Conservation (phyloP, 2,797 vertebrate species). For the Sorex maritimensis region DNA sequence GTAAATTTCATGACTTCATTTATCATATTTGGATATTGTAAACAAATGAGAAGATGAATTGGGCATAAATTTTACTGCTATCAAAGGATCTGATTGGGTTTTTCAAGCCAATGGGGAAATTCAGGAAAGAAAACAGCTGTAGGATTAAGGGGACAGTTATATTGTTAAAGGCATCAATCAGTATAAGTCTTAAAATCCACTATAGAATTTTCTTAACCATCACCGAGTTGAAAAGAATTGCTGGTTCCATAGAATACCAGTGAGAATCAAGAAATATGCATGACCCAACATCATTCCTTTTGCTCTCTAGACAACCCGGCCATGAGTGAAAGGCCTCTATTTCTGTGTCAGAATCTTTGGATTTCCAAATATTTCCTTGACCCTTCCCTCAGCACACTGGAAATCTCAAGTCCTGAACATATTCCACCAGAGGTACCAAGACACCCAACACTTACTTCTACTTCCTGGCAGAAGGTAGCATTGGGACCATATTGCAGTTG, state of each 20-base stretch:
- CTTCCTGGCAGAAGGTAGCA: conserved; percentile 96
- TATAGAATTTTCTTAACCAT: background rate
- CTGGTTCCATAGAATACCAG: background rate
- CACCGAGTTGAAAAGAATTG: background rate
- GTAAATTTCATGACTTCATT: background rate
- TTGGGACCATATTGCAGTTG: conserved; percentile 98
- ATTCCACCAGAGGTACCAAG: background rate
- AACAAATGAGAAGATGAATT: background rate
- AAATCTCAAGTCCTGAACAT: background rate
- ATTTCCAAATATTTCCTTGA: background rate
- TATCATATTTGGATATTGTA: background rate
- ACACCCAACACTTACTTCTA: conserved; percentile 94
- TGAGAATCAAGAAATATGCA: background rate
- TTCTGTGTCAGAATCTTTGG: background rate
- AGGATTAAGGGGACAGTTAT: background rate
- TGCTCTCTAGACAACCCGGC: background rate
- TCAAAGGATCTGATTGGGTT: background rate
- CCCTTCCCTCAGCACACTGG: background rate
- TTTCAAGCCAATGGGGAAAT: background rate
- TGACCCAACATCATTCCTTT: background rate
- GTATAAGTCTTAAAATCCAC: background rate
- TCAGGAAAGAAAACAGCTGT: background rate
- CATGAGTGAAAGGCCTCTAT: background rate
- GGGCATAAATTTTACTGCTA: background rate
- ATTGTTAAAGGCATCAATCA: background rate